A percentile compares a stretch with the other conserved stretches of the same genome.
phyloP scores from a whole-genome alignment of 2,888 invertebrate species.

The Netelia inedita region DNA sequence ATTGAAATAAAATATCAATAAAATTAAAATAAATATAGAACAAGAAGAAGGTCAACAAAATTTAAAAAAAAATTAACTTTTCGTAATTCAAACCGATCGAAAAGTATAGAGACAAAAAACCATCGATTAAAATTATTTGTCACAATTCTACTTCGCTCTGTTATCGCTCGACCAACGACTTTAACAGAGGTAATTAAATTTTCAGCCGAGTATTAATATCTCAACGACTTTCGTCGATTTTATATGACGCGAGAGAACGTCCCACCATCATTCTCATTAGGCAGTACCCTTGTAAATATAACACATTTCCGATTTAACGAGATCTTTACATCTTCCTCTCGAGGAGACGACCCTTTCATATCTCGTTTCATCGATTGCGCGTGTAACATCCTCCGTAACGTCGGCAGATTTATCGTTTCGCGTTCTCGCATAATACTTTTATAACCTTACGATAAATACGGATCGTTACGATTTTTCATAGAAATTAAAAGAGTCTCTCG shows the following conservation, averaged over 20 bases:
- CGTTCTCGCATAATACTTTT: background rate
- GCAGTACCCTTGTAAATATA: slow-evolving; percentile 6
- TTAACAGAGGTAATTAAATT: background rate
- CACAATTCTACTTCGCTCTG: background rate
- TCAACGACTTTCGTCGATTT: background rate
- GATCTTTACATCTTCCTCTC: background rate
- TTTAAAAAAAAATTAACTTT: background rate
- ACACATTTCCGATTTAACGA: background rate
- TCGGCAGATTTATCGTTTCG: background rate
- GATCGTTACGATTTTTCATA: background rate
- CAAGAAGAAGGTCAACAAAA: background rate
- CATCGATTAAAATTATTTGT: background rate
- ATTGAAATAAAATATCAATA: too few species aligned
- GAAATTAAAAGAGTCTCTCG: background rate
- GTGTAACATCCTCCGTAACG: background rate
- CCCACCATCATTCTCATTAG: slow-evolving; percentile 37
- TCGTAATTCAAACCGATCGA: background rate
- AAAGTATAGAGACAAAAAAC: background rate
- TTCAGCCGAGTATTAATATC: background rate
- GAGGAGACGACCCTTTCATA: background rate
- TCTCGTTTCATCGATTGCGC: background rate
- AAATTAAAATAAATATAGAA: too few species aligned
- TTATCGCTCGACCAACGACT: background rate
- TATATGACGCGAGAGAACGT: slow-evolving; percentile 9
- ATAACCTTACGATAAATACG: background rate